A percentile compares a stretch with the other conserved stretches of the same genome.
These are phyloP conservation scores for Drosophila diplacantha DNA, from an alignment of 2,888 invertebrate genomes.

Conservation along the genomic window DNA sequence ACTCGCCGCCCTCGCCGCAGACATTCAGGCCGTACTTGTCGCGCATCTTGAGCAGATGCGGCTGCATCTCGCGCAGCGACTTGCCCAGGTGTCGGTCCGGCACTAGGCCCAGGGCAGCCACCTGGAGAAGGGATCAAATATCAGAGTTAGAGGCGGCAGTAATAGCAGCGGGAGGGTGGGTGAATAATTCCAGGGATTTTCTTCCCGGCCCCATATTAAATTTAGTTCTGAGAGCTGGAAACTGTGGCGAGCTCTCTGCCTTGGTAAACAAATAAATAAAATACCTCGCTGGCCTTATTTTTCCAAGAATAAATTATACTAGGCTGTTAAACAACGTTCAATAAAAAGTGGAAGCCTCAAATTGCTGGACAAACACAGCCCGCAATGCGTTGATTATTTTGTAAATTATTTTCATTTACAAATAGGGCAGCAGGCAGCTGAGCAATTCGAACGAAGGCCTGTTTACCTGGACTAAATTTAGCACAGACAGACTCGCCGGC, in stretches of 20 bases:
- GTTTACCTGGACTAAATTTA: constrained; percentile 20
- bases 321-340: neutral
- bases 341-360: constrained; percentile 4
- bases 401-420: constrained; percentile 4
- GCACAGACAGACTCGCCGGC: neutral
- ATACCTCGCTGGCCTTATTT: neutral
- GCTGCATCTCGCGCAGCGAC: constrained; percentile 89
- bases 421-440: neutral
- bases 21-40: constrained; percentile 96
- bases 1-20: constrained; percentile 99
- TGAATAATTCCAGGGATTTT: too few relatives aligned
- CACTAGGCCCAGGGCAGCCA: constrained; percentile 92
- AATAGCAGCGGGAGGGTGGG: too few relatives aligned
- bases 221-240: neutral
- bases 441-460: neutral
- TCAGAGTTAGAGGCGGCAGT: too few relatives aligned
- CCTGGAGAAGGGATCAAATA: constrained; percentile 39
- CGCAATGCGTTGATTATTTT: constrained; percentile 1
- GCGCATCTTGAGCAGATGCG: constrained; percentile 92
- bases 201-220: neutral
- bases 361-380: constrained; percentile 10
- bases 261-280: constrained; percentile 1
- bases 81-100: constrained; percentile 92
- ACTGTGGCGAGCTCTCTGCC: too few relatives aligned
- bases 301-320: neutral